Evolutionary conservation across 2,888 invertebrate species (phyloP).

Genomic region (Oasisia sp.): DNA sequence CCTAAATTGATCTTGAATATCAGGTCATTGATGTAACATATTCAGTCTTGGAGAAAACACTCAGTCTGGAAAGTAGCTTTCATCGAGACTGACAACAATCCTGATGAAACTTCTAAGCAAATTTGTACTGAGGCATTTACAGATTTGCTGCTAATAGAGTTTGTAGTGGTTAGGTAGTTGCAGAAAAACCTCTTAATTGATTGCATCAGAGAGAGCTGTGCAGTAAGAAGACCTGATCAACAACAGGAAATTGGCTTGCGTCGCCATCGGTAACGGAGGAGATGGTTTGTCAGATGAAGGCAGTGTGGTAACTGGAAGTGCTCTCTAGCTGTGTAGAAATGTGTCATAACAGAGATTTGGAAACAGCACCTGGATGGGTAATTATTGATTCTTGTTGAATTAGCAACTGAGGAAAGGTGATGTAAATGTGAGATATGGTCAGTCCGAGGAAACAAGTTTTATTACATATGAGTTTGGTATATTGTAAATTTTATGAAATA

Average conservation of each 20-base stretch:
- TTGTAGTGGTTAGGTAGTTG: neutral
- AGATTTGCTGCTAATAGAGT: neutral
- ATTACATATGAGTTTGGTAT: neutral
- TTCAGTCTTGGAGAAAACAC: neutral
- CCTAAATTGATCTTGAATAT: too few species aligned
- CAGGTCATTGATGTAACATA: neutral
- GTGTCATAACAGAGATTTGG: neutral
- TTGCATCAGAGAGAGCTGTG: neutral
- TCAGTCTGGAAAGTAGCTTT: neutral
- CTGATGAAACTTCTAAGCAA: neutral
- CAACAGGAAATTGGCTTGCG: conserved; percentile 6
- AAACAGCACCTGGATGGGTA: neutral
- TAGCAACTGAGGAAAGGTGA: neutral
- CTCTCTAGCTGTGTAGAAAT: neutral
- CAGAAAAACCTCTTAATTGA: neutral
- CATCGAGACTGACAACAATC: neutral
- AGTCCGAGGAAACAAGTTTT: neutral
- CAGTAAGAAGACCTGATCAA: neutral
- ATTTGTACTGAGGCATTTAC: neutral
- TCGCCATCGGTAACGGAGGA: neutral
- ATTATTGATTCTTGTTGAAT: neutral
- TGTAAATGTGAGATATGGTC: neutral
- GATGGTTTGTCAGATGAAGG: neutral
- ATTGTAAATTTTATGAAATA: neutral
- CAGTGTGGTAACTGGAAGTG: neutral